Evolutionary conservation across 2,113 vertebrate genomes (phyloP).

Genomic region (Podilymbus podiceps): DNA sequence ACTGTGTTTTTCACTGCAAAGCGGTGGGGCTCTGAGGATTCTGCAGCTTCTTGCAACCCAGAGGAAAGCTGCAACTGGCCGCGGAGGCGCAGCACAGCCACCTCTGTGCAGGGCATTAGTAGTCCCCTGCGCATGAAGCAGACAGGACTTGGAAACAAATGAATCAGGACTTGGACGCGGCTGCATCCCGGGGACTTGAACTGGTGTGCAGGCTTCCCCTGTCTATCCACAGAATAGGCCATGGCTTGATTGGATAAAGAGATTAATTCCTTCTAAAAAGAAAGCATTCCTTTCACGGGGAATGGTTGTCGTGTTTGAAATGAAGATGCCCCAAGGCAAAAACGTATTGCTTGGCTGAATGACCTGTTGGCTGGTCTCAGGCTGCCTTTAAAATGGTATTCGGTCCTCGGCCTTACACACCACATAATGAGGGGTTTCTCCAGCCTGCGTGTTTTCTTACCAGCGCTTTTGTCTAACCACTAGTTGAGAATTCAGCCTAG

Average conservation of each 20-base stretch:
- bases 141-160: neutral
- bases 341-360: neutral
- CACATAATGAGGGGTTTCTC: conserved; percentile 7
- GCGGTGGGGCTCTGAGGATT: neutral
- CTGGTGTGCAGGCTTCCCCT: neutral
- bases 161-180: neutral
- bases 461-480: neutral
- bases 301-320: neutral
- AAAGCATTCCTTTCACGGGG: neutral
- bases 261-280: neutral
- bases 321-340: neutral
- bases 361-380: neutral
- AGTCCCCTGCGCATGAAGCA: neutral
- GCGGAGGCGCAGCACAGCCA: neutral
- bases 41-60: neutral
- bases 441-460: neutral
- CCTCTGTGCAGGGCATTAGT: neutral
- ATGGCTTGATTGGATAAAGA: neutral
- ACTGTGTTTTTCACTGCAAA: neutral
- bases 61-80: neutral
- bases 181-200: neutral
- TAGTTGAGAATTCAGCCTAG: neutral
- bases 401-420: accelerated
- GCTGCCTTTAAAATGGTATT: neutral
- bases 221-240: neutral